A percentile compares a stretch with the other conserved stretches of the same genome.
Conservation (phyloP, 1,140 invertebrate species). For the Saccostrea cuccullata region DNA sequence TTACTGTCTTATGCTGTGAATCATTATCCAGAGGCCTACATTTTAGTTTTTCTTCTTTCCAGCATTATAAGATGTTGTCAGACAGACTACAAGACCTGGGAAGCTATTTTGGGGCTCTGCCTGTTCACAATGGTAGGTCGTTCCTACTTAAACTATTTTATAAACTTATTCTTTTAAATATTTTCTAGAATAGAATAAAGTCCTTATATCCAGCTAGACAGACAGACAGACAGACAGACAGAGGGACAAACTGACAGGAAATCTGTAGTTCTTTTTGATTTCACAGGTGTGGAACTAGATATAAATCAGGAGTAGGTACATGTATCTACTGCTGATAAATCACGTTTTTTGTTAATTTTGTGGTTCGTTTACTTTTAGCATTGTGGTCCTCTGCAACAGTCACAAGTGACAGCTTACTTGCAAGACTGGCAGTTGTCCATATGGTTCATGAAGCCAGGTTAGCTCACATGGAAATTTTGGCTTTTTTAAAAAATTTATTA, state of each 20-base stretch:
- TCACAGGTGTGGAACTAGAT: no score
- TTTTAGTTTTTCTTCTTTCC: constrained; percentile 6
- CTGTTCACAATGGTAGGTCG: constrained; percentile 64
- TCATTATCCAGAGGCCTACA: neutral
- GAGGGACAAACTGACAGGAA: no score
- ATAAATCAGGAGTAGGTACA: no score
- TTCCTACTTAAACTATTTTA: neutral
- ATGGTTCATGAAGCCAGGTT: constrained; percentile 66
- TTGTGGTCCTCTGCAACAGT: constrained; percentile 62
- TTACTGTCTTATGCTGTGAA: neutral
- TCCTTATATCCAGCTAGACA: no score
- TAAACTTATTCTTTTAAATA: no score
- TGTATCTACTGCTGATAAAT: no score
- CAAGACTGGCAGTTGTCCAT: constrained; percentile 63
- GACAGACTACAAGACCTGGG: constrained; percentile 58
- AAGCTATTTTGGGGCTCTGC: constrained; percentile 63
- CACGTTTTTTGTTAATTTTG: no score
- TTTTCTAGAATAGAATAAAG: no score
- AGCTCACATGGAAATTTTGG: neutral
- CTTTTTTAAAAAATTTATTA: no score
- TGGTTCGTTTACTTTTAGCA: constrained; percentile 39
- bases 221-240: no score
- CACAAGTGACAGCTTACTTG: constrained; percentile 57
- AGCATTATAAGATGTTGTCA: constrained; percentile 60
- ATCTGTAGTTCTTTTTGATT: no score